phyloP scores from a whole-genome alignment of 2,113 vertebrate species.

The Neoarius graeffei region DNA sequence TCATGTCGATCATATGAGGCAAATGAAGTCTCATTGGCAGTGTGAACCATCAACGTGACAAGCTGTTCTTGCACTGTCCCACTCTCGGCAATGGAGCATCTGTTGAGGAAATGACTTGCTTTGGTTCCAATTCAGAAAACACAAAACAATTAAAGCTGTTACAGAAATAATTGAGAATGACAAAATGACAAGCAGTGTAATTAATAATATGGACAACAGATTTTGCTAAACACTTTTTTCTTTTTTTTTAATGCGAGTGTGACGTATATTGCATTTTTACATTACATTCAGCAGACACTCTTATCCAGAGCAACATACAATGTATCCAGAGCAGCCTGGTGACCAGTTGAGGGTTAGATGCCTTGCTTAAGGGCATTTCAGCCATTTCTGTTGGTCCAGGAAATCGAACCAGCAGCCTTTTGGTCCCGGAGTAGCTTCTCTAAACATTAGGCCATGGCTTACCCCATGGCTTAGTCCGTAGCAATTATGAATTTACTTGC shows the following conservation, averaged over 20 bases:
- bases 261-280: not conserved
- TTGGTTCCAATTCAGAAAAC: conserved; percentile 45
- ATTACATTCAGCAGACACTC: too few species aligned
- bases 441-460: too few species aligned
- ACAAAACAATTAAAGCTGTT: conserved; percentile 43
- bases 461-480: not conserved
- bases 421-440: too few species aligned
- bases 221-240: conserved; percentile 2
- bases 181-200: conserved; percentile 31
- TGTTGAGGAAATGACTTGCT: conserved; percentile 39
- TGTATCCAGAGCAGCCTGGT: too few species aligned
- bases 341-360: too few species aligned
- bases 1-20: conserved; percentile 65
- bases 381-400: too few species aligned
- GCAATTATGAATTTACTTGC: not conserved
- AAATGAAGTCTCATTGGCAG: conserved; percentile 55
- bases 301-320: too few species aligned
- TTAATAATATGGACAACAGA: conserved; percentile 28
- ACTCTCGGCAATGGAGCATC: conserved; percentile 28
- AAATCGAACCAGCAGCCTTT: too few species aligned
- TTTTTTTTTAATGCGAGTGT: not conserved
- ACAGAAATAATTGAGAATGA: conserved; percentile 41
- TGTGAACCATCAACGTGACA: conserved; percentile 47
- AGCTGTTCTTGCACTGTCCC: conserved; percentile 29
- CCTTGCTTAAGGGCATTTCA: too few species aligned